phyloP scores from a whole-genome alignment of 2,888 invertebrate genomes.

The Clivina fossor region DNA sequence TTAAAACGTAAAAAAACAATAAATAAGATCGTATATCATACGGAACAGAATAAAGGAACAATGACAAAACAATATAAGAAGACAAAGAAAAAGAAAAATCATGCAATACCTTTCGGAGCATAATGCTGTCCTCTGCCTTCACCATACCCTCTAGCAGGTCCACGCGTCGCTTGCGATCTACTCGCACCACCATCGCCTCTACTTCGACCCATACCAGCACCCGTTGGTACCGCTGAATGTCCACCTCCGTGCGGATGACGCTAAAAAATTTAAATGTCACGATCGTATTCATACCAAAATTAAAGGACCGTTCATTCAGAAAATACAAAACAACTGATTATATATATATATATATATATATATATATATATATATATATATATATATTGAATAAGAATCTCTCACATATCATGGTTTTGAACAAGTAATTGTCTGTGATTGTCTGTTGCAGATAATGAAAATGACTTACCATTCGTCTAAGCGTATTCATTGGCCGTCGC shows the following conservation, averaged over 20 bases:
- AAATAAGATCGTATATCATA: too few relatives aligned
- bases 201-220: slow-evolving; percentile 50
- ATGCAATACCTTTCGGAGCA: slow-evolving; percentile 71
- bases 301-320: too few relatives aligned
- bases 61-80: too few relatives aligned
- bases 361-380: too few relatives aligned
- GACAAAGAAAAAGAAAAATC: too few relatives aligned
- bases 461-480: slow-evolving; percentile 76
- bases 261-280: slow-evolving; percentile 43
- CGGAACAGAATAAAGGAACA: too few relatives aligned
- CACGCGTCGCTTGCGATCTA: slow-evolving; percentile 55
- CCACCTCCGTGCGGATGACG: slow-evolving; percentile 52
- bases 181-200: slow-evolving; percentile 47
- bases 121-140: slow-evolving; percentile 74
- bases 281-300: too few relatives aligned
- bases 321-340: slow-evolving; percentile 1
- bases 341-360: slow-evolving; percentile 9
- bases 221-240: slow-evolving; percentile 44
- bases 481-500: slow-evolving; percentile 86
- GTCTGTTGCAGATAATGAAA: slow-evolving; percentile 7
- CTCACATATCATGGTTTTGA: too few relatives aligned
- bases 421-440: too few relatives aligned
- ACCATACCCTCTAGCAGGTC: slow-evolving; percentile 69
- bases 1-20: too few relatives aligned
- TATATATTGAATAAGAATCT: too few relatives aligned